Percentiles rank a stretch among this genome's conserved stretches.
Conservation (phyloP, 2,888 invertebrate species). For the Himalopsyche tibetana region DNA sequence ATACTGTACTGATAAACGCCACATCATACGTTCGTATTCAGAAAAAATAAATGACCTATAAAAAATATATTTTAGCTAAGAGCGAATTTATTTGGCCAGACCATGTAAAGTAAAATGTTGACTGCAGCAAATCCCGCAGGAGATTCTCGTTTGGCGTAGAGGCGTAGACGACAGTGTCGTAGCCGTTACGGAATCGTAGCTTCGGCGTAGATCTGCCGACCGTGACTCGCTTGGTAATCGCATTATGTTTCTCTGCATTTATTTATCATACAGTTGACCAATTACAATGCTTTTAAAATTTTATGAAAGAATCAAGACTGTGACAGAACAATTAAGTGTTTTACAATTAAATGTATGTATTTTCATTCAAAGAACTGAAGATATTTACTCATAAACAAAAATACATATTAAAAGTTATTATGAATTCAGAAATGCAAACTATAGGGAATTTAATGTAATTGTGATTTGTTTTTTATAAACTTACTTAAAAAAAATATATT, state of each 20-base stretch:
- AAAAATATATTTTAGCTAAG: too few relatives aligned
- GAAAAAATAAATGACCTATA: too few relatives aligned
- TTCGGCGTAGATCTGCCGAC: background rate
- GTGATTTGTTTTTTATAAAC: too few relatives aligned
- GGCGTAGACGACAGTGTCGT: constrained; percentile 13
- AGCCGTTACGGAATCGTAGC: constrained; percentile 8
- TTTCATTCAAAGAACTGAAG: too few relatives aligned
- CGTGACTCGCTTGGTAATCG: constrained; percentile 25
- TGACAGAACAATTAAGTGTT: background rate
- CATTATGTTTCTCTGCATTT: constrained; percentile 5
- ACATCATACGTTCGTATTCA: too few relatives aligned
- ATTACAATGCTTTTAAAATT: constrained; percentile 25
- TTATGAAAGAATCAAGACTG: background rate
- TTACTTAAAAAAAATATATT: too few relatives aligned
- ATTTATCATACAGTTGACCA: background rate
- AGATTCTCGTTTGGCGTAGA: background rate
- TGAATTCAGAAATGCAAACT: too few relatives aligned
- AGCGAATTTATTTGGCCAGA: too few relatives aligned
- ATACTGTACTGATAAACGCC: too few relatives aligned
- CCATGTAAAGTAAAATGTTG: background rate
- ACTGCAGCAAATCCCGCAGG: background rate
- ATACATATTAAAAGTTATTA: too few relatives aligned
- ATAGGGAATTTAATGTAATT: too few relatives aligned
- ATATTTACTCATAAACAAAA: too few relatives aligned
- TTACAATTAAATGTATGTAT: background rate